Evolutionary conservation across 2,797 vertebrate genomes (phyloP), one percentile per base, ranked within the genome.

Genomic region (Dermochelys coriacea): DNA sequence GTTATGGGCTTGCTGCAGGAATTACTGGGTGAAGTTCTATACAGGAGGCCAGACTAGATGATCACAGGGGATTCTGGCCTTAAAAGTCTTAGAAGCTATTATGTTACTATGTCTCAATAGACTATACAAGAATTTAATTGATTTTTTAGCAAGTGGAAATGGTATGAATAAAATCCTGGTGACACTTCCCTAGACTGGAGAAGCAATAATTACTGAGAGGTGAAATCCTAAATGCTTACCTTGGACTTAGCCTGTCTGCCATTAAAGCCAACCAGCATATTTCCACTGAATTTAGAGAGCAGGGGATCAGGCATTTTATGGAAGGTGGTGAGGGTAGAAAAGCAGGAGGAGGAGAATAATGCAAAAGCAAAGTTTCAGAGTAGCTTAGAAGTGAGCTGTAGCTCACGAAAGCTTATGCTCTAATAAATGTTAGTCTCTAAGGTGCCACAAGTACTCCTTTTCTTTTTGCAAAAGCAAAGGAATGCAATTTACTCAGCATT

Each of bases 61-160:
- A 11, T 41, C 77, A 49, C 18, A 92, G 91, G 27, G 88, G 86
- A 85, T 94, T 89, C 84, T 95, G 80, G 52, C 59, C 79, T 91
- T 84, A 93, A 94, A 87, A 29, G 2, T 96, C 80, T 59, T 68
- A 83, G 74, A 92, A 80, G 79, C 45, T 85, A 54, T 59, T 57
- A 37, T 11, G 19, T 71, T 91, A 50, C 91, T 86, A 74, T 10
- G 57, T 88, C 57, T 95, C 83, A 90, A 71, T 41, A 95, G 88
- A 92, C 25, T 31, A 64, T 41, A 55, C 12, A 47, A 45, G 45
- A 77, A 88, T 92, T 88, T 95, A 79, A 85, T 21, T 86, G 83
- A 23, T 93, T 93, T 93, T 93, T 92, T 90, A 92, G 88, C 71
- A 93, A 94, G 92, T 50, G 84, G 49, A 55, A 82, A 29, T 12